These are phyloP conservation scores for Labeo rohita DNA, from an alignment of 2,113 vertebrate species.

Conservation along the genomic window DNA sequence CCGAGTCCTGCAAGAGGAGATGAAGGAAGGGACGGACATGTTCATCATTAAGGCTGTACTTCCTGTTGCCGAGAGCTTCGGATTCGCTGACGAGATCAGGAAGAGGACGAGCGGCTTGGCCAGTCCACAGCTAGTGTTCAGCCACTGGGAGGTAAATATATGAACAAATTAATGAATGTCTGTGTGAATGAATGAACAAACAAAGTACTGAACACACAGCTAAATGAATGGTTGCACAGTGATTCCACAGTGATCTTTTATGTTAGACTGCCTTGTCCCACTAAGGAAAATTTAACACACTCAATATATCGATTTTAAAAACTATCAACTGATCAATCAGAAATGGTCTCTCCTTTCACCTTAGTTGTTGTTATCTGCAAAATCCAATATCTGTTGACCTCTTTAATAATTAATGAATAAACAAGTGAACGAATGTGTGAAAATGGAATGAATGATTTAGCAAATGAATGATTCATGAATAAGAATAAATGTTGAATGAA, in stretches of 20 bases:
- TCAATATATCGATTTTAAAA: background rate
- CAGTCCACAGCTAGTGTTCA: constrained; percentile 96
- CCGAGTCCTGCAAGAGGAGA: constrained; percentile 92
- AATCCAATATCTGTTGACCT: background rate
- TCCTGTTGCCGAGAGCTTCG: constrained; percentile 97
- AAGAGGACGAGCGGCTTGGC: constrained; percentile 95
- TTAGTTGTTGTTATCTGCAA: background rate
- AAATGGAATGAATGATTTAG: background rate
- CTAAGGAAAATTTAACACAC: background rate
- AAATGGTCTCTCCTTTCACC: background rate
- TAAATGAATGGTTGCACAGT: too few relatives aligned
- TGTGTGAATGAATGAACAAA: background rate
- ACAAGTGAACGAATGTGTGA: background rate
- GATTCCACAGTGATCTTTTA: background rate
- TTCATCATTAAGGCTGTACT: constrained; percentile 94
- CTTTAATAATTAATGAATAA: background rate
- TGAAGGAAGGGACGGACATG: constrained; percentile 97
- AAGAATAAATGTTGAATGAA: background rate
- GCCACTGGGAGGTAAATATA: constrained; percentile 93
- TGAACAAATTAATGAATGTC: background rate
- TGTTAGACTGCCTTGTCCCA: background rate
- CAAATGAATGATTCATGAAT: background rate
- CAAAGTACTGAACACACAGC: too few relatives aligned
- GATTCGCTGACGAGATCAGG: constrained; percentile 96
- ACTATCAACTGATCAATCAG: background rate